phyloP scores from a whole-genome alignment of 2,888 invertebrate genomes.

The Pollenia amentaria region DNA sequence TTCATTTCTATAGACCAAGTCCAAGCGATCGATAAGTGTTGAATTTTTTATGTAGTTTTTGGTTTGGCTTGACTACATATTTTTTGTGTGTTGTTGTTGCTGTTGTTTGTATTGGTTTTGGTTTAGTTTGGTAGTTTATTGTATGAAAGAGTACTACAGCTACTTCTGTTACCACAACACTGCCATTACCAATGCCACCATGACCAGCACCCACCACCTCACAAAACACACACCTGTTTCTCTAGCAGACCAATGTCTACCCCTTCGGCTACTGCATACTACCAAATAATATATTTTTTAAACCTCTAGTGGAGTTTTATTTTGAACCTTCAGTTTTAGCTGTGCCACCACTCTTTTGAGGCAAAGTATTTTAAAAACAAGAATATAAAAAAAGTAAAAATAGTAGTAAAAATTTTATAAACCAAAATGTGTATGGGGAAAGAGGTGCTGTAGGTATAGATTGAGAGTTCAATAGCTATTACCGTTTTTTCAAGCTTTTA shows the following conservation, averaged over 20 bases:
- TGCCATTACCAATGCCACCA: constrained; percentile 15
- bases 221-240: constrained; percentile 8
- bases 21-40: constrained; percentile 76
- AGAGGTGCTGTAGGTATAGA: constrained; percentile 7
- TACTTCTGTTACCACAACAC: neutral
- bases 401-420: constrained; percentile 10
- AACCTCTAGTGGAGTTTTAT: neutral
- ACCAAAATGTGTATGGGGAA: neutral
- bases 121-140: constrained; percentile 45
- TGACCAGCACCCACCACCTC: neutral
- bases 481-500: constrained; percentile 44
- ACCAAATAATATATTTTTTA: constrained; percentile 1
- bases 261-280: constrained; percentile 6
- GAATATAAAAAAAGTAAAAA: constrained; percentile 3
- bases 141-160: constrained; percentile 9
- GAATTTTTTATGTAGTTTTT: constrained; percentile 74
- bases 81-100: constrained; percentile 31
- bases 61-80: constrained; percentile 61
- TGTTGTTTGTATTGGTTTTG: constrained; percentile 15
- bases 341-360: constrained; percentile 21
- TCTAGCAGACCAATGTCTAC: neutral
- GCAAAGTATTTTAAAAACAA: neutral
- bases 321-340: constrained; percentile 36
- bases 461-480: constrained; percentile 66
- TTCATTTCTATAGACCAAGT: constrained; percentile 44